Evolutionary conservation across 2,888 invertebrate species (phyloP).

Genomic region (Harpagoxenus sublaevis): DNA sequence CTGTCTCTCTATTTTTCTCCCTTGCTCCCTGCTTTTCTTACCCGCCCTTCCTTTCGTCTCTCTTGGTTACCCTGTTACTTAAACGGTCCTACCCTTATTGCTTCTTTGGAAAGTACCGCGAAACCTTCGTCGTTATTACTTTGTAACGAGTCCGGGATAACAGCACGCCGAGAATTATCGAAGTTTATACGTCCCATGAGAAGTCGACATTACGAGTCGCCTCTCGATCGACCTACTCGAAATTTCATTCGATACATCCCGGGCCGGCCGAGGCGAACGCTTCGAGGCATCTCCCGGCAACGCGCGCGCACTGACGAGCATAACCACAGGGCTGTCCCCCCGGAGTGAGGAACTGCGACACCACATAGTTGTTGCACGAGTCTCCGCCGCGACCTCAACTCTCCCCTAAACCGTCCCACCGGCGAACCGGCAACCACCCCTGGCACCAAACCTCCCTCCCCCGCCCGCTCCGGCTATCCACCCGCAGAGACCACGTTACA

Average conservation of each 20-base stretch:
- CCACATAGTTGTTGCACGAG: slow-evolving; percentile 81
- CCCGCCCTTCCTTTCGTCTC: neutral
- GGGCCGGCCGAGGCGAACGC: slow-evolving; percentile 24
- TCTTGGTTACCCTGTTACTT: slow-evolving; percentile 44
- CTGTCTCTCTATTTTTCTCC: neutral
- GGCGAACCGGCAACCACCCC: slow-evolving; percentile 62
- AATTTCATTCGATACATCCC: slow-evolving; percentile 66
- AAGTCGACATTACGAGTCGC: slow-evolving; percentile 40
- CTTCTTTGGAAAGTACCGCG: slow-evolving; percentile 64
- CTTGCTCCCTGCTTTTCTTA: neutral
- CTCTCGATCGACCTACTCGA: slow-evolving; percentile 61
- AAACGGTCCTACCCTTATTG: slow-evolving; percentile 62
- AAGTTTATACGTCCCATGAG: slow-evolving; percentile 64
- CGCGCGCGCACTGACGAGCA: slow-evolving; percentile 77
- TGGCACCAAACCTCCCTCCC: slow-evolving; percentile 51
- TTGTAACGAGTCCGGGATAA: slow-evolving; percentile 62
- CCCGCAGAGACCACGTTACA: slow-evolving; percentile 80
- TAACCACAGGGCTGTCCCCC: slow-evolving; percentile 81
- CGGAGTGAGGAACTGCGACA: slow-evolving; percentile 82
- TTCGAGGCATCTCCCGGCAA: slow-evolving; percentile 41
- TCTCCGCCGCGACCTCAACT: slow-evolving; percentile 65
- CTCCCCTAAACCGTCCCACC: slow-evolving; percentile 67
- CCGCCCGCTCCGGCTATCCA: slow-evolving; percentile 65
- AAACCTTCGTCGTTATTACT: slow-evolving; percentile 63
- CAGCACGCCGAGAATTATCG: slow-evolving; percentile 60